Evolutionary conservation across 1,140 invertebrate genomes (phyloP).

Genomic region (Reticulitermes speratus): DNA sequence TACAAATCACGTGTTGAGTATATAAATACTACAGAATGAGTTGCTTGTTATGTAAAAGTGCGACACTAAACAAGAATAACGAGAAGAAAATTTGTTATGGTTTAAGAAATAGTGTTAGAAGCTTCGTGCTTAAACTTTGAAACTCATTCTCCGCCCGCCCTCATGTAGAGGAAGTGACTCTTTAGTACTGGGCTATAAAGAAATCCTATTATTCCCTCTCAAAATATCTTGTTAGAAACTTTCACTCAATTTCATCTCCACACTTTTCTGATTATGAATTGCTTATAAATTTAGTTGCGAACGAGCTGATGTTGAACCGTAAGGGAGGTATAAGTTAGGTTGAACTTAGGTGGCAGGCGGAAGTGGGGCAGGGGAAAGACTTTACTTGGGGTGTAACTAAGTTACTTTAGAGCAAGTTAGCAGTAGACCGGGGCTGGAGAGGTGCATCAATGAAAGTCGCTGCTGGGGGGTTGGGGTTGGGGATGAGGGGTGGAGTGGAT

Average conservation of each 20-base stretch:
- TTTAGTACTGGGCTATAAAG: slow-evolving; percentile 2
- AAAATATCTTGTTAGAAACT: slow-evolving; percentile 30
- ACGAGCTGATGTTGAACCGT: slow-evolving; percentile 33
- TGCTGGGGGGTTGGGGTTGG: slow-evolving; percentile 15
- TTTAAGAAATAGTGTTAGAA: not conserved
- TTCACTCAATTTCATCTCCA: slow-evolving; percentile 37
- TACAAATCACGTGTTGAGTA: too few relatives aligned
- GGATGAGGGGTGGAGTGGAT: not conserved
- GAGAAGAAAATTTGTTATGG: too few relatives aligned
- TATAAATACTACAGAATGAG: too few relatives aligned
- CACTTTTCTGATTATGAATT: slow-evolving; percentile 36
- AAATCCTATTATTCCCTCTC: slow-evolving; percentile 28
- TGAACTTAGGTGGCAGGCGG: slow-evolving; percentile 25
- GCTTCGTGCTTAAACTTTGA: not conserved
- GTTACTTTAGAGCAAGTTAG: slow-evolving; percentile 31
- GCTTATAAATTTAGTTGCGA: slow-evolving; percentile 36
- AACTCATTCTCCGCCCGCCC: not conserved
- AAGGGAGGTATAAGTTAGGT: slow-evolving; percentile 30
- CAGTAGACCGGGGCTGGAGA: not conserved
- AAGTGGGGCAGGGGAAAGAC: slow-evolving; percentile 12
- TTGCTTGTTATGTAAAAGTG: too few relatives aligned
- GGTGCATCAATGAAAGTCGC: not conserved
- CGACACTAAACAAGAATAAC: too few relatives aligned
- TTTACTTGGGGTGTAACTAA: slow-evolving; percentile 30
- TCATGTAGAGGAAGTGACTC: slow-evolving; percentile 1